These are phyloP conservation scores for Psylliodes chrysocephalus DNA, from an alignment of 2,888 invertebrate genomes.

Conservation along the genomic window DNA sequence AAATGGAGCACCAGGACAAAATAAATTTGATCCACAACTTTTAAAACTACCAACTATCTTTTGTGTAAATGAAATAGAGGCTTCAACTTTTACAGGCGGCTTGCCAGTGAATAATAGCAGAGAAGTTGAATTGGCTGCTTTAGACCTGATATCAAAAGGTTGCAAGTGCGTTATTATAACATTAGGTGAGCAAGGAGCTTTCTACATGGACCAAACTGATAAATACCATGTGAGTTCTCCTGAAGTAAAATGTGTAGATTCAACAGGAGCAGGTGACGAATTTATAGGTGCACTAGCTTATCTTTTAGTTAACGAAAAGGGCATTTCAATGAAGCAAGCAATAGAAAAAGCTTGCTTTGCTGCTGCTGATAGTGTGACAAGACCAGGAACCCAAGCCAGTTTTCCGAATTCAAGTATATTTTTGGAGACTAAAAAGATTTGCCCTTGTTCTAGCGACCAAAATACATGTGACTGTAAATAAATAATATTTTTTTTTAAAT, in stretches of 20 bases:
- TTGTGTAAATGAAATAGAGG: constrained; percentile 94
- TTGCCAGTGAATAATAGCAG: constrained; percentile 61
- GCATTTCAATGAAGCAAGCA: constrained; percentile 71
- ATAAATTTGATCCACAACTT: constrained; percentile 71
- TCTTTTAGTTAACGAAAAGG: constrained; percentile 73
- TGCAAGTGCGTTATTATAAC: constrained; percentile 86
- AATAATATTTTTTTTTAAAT: no score
- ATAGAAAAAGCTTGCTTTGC: constrained; percentile 79
- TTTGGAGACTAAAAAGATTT: no score
- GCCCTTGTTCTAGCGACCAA: no score
- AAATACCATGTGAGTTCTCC: constrained; percentile 70
- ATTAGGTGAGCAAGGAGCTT: constrained; percentile 76
- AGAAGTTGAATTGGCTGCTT: constrained; percentile 67
- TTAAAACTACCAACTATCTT: constrained; percentile 79
- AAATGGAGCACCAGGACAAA: constrained; percentile 77
- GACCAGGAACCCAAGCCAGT: constrained; percentile 86
- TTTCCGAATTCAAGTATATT: constrained; percentile 62
- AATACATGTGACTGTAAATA: no score
- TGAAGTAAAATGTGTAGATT: constrained; percentile 81
- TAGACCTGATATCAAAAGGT: constrained; percentile 73
- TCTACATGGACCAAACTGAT: constrained; percentile 67
- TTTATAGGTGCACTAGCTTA: constrained; percentile 93
- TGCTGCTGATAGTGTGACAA: constrained; percentile 83
- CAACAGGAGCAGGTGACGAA: constrained; percentile 95
- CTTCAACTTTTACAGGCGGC: constrained; percentile 73